Conservation (phyloP, 2,113 vertebrate genomes). For the Athene noctua region DNA sequence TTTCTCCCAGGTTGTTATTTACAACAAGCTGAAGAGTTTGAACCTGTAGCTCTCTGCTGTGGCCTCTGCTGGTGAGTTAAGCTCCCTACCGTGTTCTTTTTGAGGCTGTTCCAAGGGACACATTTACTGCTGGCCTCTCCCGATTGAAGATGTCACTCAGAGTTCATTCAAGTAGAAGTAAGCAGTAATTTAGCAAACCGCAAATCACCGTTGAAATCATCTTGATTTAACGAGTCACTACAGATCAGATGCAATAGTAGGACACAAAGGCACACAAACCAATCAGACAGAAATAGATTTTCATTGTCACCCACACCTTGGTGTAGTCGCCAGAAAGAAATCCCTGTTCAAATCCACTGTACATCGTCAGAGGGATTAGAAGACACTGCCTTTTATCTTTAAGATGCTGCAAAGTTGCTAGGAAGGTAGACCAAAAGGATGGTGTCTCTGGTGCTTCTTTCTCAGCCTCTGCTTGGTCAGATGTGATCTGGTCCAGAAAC, state of each 20-base stretch:
- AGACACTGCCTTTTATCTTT: slow-evolving; percentile 82
- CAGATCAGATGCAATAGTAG: background rate
- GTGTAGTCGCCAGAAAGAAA: slow-evolving; percentile 94
- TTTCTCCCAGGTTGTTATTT: slow-evolving; percentile 42
- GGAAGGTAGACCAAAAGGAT: slow-evolving; percentile 77
- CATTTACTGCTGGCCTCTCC: background rate
- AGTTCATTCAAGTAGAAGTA: slow-evolving; percentile 30
- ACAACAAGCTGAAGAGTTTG: slow-evolving; percentile 13
- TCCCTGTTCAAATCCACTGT: slow-evolving; percentile 92
- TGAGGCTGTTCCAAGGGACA: slow-evolving; percentile 7
- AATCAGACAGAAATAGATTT: background rate
- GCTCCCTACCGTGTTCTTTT: background rate
- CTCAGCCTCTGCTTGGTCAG: slow-evolving; percentile 40
- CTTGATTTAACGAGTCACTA: background rate
- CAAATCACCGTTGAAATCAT: background rate
- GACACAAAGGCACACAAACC: background rate
- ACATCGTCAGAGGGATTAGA: slow-evolving; percentile 89
- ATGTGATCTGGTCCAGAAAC: slow-evolving; percentile 84
- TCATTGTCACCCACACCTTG: slow-evolving; percentile 75
- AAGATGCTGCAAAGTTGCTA: slow-evolving; percentile 86
- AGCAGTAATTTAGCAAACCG: background rate
- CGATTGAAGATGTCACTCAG: background rate
- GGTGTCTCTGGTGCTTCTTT: slow-evolving; percentile 51
- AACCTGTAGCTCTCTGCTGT: slow-evolving; percentile 35
- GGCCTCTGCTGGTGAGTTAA: slow-evolving; percentile 1